A percentile compares a stretch with the other conserved stretches of the same genome.
Evolutionary conservation across 2,797 vertebrate genomes (phyloP).

Genomic region (Xenentodon cancila): DNA sequence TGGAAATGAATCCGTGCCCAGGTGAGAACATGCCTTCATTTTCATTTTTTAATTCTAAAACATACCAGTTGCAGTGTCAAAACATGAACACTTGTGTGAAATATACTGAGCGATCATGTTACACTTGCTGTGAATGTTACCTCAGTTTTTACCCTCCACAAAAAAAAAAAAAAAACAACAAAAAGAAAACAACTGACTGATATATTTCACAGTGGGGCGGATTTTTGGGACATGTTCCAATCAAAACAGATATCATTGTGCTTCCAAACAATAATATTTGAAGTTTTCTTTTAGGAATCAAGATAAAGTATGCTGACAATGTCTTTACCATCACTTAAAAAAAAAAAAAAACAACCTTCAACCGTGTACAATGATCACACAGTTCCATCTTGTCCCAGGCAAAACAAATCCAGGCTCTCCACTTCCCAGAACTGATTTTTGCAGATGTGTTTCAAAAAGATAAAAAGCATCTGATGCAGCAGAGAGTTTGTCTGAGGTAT

Average conservation of each 20-base stretch:
- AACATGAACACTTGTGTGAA: constrained; percentile 41
- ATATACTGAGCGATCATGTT: constrained; percentile 37
- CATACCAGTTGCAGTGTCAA: constrained; percentile 37
- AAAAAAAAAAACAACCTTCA: constrained; percentile 32
- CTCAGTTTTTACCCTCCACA: constrained; percentile 32
- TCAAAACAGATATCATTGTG: constrained; percentile 62
- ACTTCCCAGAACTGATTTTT: constrained; percentile 70
- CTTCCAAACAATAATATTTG: constrained; percentile 55
- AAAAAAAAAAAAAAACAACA: too few species aligned
- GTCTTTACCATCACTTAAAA: constrained; percentile 56
- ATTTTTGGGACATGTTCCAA: constrained; percentile 61
- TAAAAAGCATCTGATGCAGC: constrained; percentile 69
- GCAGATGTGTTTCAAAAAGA: constrained; percentile 70
- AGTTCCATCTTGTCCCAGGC: constrained; percentile 69
- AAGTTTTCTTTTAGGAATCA: constrained; percentile 66
- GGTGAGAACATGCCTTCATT: constrained; percentile 43
- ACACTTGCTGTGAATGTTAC: constrained; percentile 37
- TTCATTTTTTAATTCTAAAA: constrained; percentile 56
- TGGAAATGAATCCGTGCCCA: constrained; percentile 4
- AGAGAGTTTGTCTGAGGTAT: constrained; percentile 61
- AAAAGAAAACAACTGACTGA: constrained; percentile 50
- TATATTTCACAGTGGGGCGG: constrained; percentile 50
- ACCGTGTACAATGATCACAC: constrained; percentile 70
- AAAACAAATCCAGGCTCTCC: constrained; percentile 70
- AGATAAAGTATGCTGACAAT: constrained; percentile 64